Evolutionary conservation across 1,140 invertebrate genomes (phyloP).

Genomic region (Aphaenogaster ashmeadi): DNA sequence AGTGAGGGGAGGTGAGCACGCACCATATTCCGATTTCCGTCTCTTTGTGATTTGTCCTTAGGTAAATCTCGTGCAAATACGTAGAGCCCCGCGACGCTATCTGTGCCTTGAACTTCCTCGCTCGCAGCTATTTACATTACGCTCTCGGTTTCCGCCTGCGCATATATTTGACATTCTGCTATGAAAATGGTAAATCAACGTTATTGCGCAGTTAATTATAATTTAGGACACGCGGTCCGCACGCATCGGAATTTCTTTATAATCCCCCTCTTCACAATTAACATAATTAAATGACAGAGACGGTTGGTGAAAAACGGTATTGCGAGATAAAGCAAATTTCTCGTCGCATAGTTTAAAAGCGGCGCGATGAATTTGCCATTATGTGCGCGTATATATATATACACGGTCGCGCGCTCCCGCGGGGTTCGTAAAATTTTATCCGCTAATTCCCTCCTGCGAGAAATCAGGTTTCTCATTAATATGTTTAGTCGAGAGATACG

Average conservation of each 20-base stretch:
- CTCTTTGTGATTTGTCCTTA: not conserved
- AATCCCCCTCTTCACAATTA: constrained; percentile 20
- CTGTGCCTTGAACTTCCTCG: not conserved
- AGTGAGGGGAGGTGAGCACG: constrained; percentile 94
- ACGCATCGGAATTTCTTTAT: constrained; percentile 26
- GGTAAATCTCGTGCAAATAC: constrained; percentile 25
- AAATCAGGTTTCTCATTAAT: constrained; percentile 59
- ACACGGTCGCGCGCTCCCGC: not conserved
- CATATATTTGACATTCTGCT: constrained; percentile 14
- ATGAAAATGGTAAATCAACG: constrained; percentile 16
- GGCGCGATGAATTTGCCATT: constrained; percentile 32
- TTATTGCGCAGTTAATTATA: constrained; percentile 25
- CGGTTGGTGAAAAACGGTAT: not conserved
- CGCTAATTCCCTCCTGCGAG: constrained; percentile 29
- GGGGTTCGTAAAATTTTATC: constrained; percentile 28
- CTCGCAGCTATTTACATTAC: constrained; percentile 5
- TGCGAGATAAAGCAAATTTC: constrained; percentile 27
- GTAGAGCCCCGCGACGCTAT: not conserved
- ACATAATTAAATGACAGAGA: constrained; percentile 32
- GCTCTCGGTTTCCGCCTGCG: not conserved
- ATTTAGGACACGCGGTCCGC: not conserved
- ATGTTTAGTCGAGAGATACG: constrained; percentile 53
- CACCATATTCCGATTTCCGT: not conserved
- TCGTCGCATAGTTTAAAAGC: constrained; percentile 24
- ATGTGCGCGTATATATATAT: not conserved